Conservation (phyloP, 2,888 invertebrate species). For the Drymonia ruficornis region DNA sequence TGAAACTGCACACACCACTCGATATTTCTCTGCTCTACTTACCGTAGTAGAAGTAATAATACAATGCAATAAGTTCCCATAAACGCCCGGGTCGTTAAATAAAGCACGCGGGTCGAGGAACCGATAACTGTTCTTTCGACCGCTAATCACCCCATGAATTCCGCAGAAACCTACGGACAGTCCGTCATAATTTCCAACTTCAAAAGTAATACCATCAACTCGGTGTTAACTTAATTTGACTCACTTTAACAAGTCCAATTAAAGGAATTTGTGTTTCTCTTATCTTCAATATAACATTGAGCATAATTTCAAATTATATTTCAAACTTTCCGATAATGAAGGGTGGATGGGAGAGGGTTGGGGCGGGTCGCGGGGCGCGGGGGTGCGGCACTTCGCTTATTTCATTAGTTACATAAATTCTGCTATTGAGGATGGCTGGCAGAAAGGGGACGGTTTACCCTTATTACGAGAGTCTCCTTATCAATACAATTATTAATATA, state of each 20-base stretch:
- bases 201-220: conserved; percentile 85
- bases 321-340: conserved; percentile 86
- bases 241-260: conserved; percentile 86
- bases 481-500: conserved; percentile 86
- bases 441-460: conserved; percentile 85
- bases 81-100: conserved; percentile 61
- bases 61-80: conserved; percentile 64
- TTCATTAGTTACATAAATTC: conserved; percentile 86
- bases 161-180: conserved; percentile 66
- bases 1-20: conserved; percentile 1
- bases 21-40: conserved; percentile 43
- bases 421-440: conserved; percentile 84
- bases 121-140: conserved; percentile 73
- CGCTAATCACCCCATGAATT: conserved; percentile 73
- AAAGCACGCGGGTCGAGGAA: conserved; percentile 58
- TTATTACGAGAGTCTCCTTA: conserved; percentile 85
- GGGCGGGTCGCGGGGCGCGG: conserved; percentile 54
- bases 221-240: conserved; percentile 85
- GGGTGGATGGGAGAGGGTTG: conserved; percentile 74
- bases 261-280: conserved; percentile 86
- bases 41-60: conserved; percentile 39
- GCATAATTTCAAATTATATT: conserved; percentile 86
- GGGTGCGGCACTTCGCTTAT: conserved; percentile 80
- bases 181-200: conserved; percentile 82
- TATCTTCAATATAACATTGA: conserved; percentile 86